Base-by-base conservation (phyloP, 1,140 invertebrate species). In the Apocrypta bakeri region DNA sequence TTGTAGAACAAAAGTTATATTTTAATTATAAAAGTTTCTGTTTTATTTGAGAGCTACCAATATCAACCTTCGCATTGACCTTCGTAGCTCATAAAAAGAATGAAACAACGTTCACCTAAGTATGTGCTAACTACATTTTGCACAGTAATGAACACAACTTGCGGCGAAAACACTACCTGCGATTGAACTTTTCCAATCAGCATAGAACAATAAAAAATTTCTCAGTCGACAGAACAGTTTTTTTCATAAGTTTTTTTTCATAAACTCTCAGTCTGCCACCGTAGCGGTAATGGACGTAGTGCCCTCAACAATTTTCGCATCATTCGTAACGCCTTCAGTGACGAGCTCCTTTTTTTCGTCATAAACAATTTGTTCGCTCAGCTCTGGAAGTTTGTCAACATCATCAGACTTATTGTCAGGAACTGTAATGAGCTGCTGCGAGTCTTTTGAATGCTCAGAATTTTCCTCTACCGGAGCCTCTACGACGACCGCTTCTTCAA, bases 391-490 rank as follows among this genome's bases (percentile, higher is more conserved):
- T 84, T 80, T 88, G 84, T 86, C 24, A 56, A 12, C 87, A 83
- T 82, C 83, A 31, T 89, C 88, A 88, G 87, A 86, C 88, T 89
- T 89, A 85, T 87, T 85, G 27, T 89, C 87, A 89, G 87, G 85
- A 88, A 88, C 86, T 87, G 85, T 85, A 21, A 33, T 42, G 29
- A 77, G 40, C 69, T 61, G 24, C 17, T 68, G 25, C 27, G 77
- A 56, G 17, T 56, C 48, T 56, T 56, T 21, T 56, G 17, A 56
- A 4, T 56, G 14, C 48, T 56, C 48, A 21, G 21, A n/a, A n/a
- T n/a, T 56, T 1, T 21, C 48, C 48, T 56, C 48, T 14, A 56
- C 48, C 14, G 17, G 17, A 7, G 21, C 17, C 7, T 56, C 48
- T 21, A 56, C 17, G 73, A 33, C 29, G 66, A 21, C 17, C 56